Evolutionary conservation across 2,888 invertebrate species (phyloP).

Genomic region (Lepeophtheirus nordmannii): DNA sequence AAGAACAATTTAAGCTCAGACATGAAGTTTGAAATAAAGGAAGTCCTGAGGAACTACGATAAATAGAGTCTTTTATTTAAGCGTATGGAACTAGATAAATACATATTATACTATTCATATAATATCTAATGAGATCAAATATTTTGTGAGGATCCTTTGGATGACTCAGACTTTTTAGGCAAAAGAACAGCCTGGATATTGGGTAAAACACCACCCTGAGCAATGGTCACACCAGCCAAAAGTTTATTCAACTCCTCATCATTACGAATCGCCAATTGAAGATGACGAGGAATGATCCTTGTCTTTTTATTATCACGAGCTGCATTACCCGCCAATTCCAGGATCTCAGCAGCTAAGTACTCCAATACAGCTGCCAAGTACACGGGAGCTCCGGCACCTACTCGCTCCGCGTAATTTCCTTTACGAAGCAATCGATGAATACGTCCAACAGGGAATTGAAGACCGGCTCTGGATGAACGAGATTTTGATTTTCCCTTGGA

Average conservation of each 20-base stretch:
- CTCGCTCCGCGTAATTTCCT: constrained; percentile 33
- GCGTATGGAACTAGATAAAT: too few relatives aligned
- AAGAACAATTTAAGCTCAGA: too few relatives aligned
- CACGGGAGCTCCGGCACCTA: constrained; percentile 33
- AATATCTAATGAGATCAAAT: background rate
- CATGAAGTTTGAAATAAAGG: too few relatives aligned
- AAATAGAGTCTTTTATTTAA: too few relatives aligned
- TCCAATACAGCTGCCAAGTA: constrained; percentile 41
- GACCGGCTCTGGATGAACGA: constrained; percentile 34
- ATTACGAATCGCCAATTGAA: constrained; percentile 48
- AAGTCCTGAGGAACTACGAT: too few relatives aligned
- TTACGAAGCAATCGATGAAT: constrained; percentile 32
- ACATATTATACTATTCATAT: too few relatives aligned
- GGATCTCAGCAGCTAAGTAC: constrained; percentile 50
- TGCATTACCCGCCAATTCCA: constrained; percentile 48
- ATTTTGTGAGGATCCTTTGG: background rate
- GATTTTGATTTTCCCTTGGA: constrained; percentile 39
- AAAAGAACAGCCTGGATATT: constrained; percentile 57
- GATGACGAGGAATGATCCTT: constrained; percentile 58
- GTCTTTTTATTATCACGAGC: constrained; percentile 50
- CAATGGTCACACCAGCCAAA: constrained; percentile 59
- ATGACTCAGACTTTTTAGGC: constrained; percentile 46
- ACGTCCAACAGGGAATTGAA: constrained; percentile 32
- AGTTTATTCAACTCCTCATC: constrained; percentile 35
- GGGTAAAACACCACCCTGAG: constrained; percentile 68